phyloP scores from a whole-genome alignment of 2,113 vertebrate species.

The Silurus glanis region DNA sequence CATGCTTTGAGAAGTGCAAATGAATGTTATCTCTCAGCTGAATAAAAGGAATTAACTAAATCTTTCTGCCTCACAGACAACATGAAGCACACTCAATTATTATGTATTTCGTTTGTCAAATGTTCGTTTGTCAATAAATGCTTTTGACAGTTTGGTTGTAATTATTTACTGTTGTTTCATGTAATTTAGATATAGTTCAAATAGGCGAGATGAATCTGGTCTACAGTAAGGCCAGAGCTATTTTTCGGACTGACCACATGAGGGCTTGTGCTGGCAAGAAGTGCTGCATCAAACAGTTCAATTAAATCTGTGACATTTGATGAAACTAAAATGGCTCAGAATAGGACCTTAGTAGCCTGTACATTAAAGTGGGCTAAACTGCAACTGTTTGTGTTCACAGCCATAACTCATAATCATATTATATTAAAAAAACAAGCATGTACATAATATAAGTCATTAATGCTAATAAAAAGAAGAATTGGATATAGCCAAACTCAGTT shows the following conservation, averaged over 20 bases:
- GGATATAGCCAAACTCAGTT: not conserved
- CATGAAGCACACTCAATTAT: conserved; percentile 51
- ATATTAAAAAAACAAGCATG: not conserved
- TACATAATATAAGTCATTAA: not conserved
- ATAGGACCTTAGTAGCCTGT: not conserved
- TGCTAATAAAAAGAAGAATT: not conserved
- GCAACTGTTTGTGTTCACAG: not conserved
- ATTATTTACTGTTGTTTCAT: conserved; percentile 45
- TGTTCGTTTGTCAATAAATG: conserved; percentile 46
- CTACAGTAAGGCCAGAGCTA: conserved; percentile 7
- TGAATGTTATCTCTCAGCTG: conserved; percentile 51
- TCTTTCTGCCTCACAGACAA: conserved; percentile 44
- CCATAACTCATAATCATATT: not conserved
- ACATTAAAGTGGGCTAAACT: not conserved
- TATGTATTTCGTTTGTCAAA: conserved; percentile 54
- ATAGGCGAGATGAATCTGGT: conserved; percentile 8
- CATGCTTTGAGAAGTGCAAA: conserved; percentile 45
- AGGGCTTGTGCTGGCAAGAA: conserved; percentile 29
- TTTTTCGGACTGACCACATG: conserved; percentile 16
- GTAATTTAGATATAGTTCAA: conserved; percentile 31
- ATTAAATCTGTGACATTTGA: not conserved
- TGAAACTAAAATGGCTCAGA: not conserved
- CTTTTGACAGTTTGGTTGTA: conserved; percentile 36
- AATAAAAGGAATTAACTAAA: conserved; percentile 48
- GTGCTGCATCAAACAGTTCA: not conserved